phyloP scores from a whole-genome alignment of 2,888 invertebrate genomes.

The Brenthis hecate region DNA sequence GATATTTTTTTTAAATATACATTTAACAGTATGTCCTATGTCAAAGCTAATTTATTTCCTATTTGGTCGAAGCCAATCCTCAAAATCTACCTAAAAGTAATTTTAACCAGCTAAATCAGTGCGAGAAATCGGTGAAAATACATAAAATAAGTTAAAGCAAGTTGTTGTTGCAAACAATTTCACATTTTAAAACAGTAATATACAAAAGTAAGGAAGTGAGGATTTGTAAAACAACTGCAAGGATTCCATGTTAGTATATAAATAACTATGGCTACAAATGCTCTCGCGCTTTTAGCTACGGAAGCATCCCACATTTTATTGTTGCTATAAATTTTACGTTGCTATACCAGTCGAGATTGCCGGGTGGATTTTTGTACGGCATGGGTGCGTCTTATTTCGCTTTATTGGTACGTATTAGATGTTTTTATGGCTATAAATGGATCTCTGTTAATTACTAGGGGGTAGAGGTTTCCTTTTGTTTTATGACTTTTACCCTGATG shows the following conservation, averaged over 20 bases:
- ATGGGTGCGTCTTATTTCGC: constrained; percentile 44
- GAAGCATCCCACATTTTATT: constrained; percentile 78
- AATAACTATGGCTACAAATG: constrained; percentile 43
- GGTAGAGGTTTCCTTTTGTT: not conserved
- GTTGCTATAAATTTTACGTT: constrained; percentile 76
- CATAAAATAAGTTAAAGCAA: too few relatives aligned
- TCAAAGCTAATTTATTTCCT: too few relatives aligned
- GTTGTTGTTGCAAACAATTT: not conserved
- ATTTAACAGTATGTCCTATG: too few relatives aligned
- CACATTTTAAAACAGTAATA: not conserved
- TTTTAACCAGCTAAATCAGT: too few relatives aligned
- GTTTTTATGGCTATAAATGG: constrained; percentile 21
- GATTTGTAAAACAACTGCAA: constrained; percentile 11
- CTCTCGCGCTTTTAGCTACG: constrained; percentile 60
- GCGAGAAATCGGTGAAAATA: too few relatives aligned
- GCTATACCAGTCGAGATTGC: constrained; percentile 72
- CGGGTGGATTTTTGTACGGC: constrained; percentile 69
- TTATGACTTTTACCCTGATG: constrained; percentile 4
- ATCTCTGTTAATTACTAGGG: constrained; percentile 25
- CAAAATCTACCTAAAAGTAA: too few relatives aligned
- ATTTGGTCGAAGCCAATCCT: too few relatives aligned
- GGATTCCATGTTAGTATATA: constrained; percentile 31
- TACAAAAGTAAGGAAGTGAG: not conserved
- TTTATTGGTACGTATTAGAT: constrained; percentile 28
- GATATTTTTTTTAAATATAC: too few relatives aligned